Percentiles rank a stretch among this genome's conserved stretches.
phyloP scores from a whole-genome alignment of 2,797 vertebrate species.

The Sus cebifrons region DNA sequence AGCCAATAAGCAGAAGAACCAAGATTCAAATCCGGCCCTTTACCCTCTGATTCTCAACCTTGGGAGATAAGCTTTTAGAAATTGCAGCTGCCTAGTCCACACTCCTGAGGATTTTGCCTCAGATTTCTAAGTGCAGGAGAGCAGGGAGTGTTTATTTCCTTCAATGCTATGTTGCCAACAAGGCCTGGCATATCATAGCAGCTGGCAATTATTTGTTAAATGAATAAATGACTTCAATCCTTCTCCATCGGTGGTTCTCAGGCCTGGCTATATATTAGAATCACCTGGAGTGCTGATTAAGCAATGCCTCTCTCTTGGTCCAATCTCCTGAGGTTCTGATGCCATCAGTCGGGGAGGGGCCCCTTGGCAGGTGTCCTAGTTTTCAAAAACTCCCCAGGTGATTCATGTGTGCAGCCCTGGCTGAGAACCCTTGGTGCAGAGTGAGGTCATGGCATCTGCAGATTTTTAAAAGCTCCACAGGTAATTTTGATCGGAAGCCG shows the following conservation, averaged over 20 bases:
- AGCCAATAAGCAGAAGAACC: neutral
- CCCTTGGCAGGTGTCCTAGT: neutral
- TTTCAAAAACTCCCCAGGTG: neutral
- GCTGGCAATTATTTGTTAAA: neutral
- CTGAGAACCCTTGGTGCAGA: neutral
- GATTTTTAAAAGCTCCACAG: conserved; percentile 66
- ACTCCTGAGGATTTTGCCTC: neutral
- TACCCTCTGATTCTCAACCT: neutral
- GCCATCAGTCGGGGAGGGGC: neutral
- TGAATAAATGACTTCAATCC: neutral
- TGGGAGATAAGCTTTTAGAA: neutral
- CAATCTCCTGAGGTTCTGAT: neutral
- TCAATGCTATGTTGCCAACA: neutral
- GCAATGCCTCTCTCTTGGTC: neutral
- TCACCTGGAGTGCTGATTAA: neutral
- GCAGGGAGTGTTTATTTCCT: neutral
- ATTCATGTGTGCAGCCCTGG: neutral
- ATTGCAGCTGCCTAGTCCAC: neutral
- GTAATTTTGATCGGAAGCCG: conserved; percentile 69
- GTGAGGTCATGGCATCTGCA: conserved; percentile 63
- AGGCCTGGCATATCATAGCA: neutral
- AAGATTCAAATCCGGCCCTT: conserved; percentile 25
- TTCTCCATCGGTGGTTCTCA: neutral
- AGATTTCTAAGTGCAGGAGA: conserved; percentile 38
- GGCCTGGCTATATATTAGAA: neutral